phyloP scores from a whole-genome alignment of 2,797 vertebrate genomes.

The Karalla daura region DNA sequence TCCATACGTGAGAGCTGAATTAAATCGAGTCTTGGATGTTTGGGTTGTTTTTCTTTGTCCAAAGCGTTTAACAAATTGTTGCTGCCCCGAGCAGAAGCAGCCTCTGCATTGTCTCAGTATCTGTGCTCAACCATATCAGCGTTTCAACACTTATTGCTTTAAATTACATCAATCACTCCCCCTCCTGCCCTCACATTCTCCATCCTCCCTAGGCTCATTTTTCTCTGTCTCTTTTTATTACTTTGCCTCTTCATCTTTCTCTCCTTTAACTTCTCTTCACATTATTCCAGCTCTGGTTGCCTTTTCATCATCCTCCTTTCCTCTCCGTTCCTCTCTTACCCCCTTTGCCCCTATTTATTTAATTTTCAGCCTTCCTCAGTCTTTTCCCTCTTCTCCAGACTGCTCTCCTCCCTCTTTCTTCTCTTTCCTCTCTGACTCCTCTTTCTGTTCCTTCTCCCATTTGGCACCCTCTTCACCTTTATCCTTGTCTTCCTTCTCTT shows the following conservation, averaged over 20 bases:
- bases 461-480: slow-evolving; percentile 51
- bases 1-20: slow-evolving; percentile 68
- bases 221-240: slow-evolving; percentile 85
- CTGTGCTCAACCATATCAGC: slow-evolving; percentile 81
- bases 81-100: slow-evolving; percentile 73
- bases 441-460: slow-evolving; percentile 52
- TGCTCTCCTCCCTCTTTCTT: slow-evolving; percentile 55
- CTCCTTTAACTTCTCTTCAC: slow-evolving; percentile 79
- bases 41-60: slow-evolving; percentile 78
- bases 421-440: slow-evolving; percentile 48
- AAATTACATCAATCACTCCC: slow-evolving; percentile 88
- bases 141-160: slow-evolving; percentile 88
- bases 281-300: slow-evolving; percentile 75
- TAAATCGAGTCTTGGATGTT: slow-evolving; percentile 78
- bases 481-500: slow-evolving; percentile 74
- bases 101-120: slow-evolving; percentile 75
- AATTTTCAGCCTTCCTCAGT: slow-evolving; percentile 60
- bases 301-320: slow-evolving; percentile 76
- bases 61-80: slow-evolving; percentile 80
- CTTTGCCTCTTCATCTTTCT: slow-evolving; percentile 83
- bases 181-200: slow-evolving; percentile 69
- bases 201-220: slow-evolving; percentile 79
- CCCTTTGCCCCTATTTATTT: slow-evolving; percentile 68
- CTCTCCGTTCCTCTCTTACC: slow-evolving; percentile 45
- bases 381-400: slow-evolving; percentile 50